phyloP scores from a whole-genome alignment of 2,113 vertebrate species.

The Phocoena sinus region DNA sequence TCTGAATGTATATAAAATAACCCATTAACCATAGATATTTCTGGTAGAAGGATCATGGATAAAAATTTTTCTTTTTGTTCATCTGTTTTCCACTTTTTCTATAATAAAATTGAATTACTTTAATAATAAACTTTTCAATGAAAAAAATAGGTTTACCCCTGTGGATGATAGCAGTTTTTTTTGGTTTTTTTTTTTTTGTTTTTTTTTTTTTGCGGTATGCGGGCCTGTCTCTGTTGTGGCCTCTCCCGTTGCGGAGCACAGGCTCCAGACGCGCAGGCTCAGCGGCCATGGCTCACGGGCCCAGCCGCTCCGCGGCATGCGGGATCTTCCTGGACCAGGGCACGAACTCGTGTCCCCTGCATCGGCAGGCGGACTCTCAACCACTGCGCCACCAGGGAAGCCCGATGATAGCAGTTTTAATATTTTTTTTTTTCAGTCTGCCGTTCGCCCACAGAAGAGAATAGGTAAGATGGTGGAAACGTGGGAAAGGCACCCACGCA shows the following conservation, averaged over 20 bases:
- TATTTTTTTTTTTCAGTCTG: not conserved
- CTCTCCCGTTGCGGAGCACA: no score
- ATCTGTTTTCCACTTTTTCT: not conserved
- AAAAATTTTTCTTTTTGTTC: not conserved
- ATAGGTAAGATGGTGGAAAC: not conserved
- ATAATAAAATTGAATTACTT: not conserved
- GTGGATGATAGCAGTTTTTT: not conserved
- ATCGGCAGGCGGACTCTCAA: no score
- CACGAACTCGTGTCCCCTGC: no score
- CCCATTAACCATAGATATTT: not conserved
- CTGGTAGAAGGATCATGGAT: not conserved
- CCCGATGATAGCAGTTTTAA: not conserved
- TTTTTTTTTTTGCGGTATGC: no score
- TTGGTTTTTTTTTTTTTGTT: no score
- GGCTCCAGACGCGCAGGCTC: no score
- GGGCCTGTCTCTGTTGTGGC: no score
- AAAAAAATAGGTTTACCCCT: not conserved
- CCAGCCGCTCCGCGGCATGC: no score
- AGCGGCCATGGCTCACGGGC: no score
- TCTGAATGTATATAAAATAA: not conserved
- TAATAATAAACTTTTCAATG: not conserved
- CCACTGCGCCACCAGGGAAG: no score
- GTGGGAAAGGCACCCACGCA: not conserved
- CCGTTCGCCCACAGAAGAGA: not conserved
- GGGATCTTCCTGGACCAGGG: no score